A percentile compares a stretch with the other conserved stretches of the same genome.
phyloP scores from a whole-genome alignment of 1,140 invertebrate species.

The Argopecten irradians region DNA sequence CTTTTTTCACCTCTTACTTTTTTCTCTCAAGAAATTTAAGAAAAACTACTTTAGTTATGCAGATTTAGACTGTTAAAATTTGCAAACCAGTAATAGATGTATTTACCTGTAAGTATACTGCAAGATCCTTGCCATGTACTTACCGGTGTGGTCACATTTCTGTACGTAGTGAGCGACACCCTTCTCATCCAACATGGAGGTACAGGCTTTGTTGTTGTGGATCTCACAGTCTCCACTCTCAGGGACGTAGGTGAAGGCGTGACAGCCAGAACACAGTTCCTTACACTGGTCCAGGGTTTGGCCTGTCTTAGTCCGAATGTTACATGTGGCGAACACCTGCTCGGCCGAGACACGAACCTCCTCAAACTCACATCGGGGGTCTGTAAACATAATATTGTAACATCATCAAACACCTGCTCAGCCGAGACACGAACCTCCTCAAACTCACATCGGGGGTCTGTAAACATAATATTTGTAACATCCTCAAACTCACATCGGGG shows the following conservation, averaged over 20 bases:
- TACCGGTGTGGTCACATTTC: constrained; percentile 30
- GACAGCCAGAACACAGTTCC: constrained; percentile 39
- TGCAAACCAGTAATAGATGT: no score
- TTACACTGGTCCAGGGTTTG: constrained; percentile 32
- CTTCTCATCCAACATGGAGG: constrained; percentile 39
- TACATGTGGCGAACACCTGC: constrained; percentile 42
- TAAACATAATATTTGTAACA: no score
- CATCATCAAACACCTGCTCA: no score
- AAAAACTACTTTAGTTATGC: no score
- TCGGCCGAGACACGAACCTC: constrained; percentile 38
- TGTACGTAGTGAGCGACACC: constrained; percentile 42
- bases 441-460: no score
- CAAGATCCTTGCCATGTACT: neutral
- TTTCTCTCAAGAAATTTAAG: no score
- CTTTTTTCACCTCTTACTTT: no score
- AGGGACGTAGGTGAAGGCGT: constrained; percentile 41
- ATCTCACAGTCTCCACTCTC: constrained; percentile 42
- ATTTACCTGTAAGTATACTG: neutral
- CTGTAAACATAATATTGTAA: neutral
- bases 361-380: constrained; percentile 41
- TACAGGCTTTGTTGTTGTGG: constrained; percentile 34
- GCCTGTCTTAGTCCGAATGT: constrained; percentile 3
- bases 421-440: no score
- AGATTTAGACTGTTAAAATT: no score
- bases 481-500: no score